Conservation (phyloP, 2,113 vertebrate species). For the Mesembrinibis cayennensis region DNA sequence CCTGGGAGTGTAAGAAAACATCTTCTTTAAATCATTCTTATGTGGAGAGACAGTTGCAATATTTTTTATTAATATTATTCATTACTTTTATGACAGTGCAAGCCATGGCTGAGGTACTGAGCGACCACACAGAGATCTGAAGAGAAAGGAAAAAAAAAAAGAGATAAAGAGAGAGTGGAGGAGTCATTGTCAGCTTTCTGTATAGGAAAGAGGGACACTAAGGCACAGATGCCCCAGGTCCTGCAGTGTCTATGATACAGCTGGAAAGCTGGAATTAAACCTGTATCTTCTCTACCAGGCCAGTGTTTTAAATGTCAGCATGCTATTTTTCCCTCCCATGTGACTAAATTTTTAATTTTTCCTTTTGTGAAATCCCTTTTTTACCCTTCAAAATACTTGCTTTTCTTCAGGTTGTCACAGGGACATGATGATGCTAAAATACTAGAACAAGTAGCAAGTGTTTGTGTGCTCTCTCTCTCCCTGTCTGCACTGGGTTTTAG, state of each 20-base stretch:
- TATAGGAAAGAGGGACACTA: neutral
- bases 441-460: neutral
- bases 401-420: neutral
- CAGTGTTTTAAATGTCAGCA: neutral
- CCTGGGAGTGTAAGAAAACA: neutral
- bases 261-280: neutral
- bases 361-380: neutral
- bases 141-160: neutral
- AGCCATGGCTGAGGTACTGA: neutral
- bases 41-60: neutral
- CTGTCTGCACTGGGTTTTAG: neutral
- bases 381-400: neutral
- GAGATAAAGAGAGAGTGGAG: neutral
- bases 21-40: neutral
- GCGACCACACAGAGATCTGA: neutral
- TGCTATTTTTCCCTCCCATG: neutral
- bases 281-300: neutral
- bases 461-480: neutral
- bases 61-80: neutral
- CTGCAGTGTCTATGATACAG: neutral
- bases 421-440: neutral
- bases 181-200: neutral
- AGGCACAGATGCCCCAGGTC: neutral
- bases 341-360: neutral
- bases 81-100: neutral